Percentiles rank a stretch among this genome's conserved stretches.
phyloP scores from a whole-genome alignment of 2,888 invertebrate genomes.

The Campoplex nolae region DNA sequence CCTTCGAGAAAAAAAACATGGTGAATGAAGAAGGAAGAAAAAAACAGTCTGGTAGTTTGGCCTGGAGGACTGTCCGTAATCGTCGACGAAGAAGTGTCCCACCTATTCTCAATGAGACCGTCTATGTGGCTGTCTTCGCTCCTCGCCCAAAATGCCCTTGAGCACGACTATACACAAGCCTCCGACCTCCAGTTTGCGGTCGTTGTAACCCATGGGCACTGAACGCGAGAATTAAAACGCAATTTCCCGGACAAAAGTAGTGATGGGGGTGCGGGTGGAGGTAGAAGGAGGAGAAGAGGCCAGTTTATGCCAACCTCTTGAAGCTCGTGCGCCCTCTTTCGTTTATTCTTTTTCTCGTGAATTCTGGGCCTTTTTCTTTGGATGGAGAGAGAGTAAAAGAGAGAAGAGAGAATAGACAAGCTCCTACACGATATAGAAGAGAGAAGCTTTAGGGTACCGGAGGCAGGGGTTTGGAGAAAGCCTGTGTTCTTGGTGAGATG shows the following conservation, averaged over 20 bases:
- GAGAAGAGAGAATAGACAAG: constrained; percentile 33
- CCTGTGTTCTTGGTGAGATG: constrained; percentile 60
- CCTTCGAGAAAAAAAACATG: background rate
- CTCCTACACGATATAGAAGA: constrained; percentile 22
- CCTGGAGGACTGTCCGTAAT: constrained; percentile 10
- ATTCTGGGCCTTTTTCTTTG: constrained; percentile 22
- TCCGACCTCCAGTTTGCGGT: constrained; percentile 29
- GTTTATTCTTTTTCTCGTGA: constrained; percentile 57
- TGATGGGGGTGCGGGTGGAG: constrained; percentile 27
- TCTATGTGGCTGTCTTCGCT: constrained; percentile 42
- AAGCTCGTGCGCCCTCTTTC: constrained; percentile 45
- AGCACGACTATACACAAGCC: constrained; percentile 27
- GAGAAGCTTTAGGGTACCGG: constrained; percentile 34
- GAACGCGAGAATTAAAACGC: constrained; percentile 84
- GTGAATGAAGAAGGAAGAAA: background rate
- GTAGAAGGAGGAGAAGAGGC: constrained; percentile 56
- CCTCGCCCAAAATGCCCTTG: constrained; percentile 40
- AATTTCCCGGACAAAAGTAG: constrained; percentile 83
- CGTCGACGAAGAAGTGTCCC: constrained; percentile 16
- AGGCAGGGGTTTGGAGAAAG: constrained; percentile 34
- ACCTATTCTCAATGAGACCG: background rate
- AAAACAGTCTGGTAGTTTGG: constrained; percentile 11
- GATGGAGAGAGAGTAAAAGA: constrained; percentile 15
- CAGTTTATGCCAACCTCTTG: constrained; percentile 81
- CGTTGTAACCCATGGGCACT: constrained; percentile 76